Conservation (phyloP, 1,140 invertebrate genomes). For the Danaus melanippus region DNA sequence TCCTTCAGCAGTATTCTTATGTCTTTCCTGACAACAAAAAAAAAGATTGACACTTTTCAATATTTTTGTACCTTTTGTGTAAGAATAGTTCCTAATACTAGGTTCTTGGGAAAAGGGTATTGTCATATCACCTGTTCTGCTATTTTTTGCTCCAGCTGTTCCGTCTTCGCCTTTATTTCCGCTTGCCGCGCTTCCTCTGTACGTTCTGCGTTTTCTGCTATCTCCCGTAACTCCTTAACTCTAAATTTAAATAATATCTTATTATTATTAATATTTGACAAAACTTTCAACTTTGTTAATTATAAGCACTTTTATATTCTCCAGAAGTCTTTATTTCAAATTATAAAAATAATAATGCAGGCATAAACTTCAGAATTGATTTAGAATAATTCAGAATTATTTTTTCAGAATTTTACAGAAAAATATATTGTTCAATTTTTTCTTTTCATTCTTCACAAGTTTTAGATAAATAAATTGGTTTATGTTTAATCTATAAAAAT, state of each 20-base stretch:
- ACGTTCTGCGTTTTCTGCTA: slow-evolving; percentile 30
- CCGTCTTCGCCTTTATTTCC: slow-evolving; percentile 28
- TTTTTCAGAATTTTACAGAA: too few relatives aligned
- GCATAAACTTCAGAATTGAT: too few relatives aligned
- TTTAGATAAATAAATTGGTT: too few relatives aligned
- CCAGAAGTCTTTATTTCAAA: too few relatives aligned
- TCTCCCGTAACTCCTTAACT: slow-evolving; percentile 52
- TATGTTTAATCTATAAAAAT: not conserved
- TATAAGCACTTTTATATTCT: too few relatives aligned
- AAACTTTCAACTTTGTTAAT: too few relatives aligned
- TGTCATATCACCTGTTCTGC: slow-evolving; percentile 46
- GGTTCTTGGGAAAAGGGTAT: too few relatives aligned
- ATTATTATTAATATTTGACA: too few relatives aligned
- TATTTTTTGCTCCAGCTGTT: slow-evolving; percentile 49
- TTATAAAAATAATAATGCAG: too few relatives aligned
- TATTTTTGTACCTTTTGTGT: not conserved
- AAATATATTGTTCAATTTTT: too few relatives aligned
- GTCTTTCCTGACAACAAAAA: slow-evolving; percentile 37
- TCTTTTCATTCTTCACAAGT: too few relatives aligned
- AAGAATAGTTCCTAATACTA: not conserved
- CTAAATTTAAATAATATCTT: slow-evolving; percentile 13
- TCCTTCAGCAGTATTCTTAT: slow-evolving; percentile 26
- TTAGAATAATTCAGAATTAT: too few relatives aligned
- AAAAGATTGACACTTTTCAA: not conserved
- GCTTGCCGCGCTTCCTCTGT: slow-evolving; percentile 21